Conservation (phyloP, 2,797 vertebrate genomes). For the Sebastes taczanowskii region DNA sequence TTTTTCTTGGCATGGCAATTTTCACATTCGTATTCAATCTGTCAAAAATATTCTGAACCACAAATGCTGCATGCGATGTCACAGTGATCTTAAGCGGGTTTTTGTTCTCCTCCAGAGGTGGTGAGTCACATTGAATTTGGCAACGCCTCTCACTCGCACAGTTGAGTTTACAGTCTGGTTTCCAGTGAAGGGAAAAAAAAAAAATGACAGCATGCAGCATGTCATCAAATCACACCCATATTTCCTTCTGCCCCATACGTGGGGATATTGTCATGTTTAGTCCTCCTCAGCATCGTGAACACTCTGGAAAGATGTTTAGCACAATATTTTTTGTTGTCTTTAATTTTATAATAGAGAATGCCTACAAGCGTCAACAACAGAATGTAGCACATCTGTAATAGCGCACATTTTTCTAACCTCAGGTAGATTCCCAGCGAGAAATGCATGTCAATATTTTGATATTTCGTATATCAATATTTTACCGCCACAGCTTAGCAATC, state of each 20-base stretch:
- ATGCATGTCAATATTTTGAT: constrained; percentile 64
- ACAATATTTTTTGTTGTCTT: constrained; percentile 8
- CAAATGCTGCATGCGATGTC: constrained; percentile 43
- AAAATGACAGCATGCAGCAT: constrained; percentile 41
- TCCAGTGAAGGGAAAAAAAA: constrained; percentile 32
- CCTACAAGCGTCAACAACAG: constrained; percentile 50
- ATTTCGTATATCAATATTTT: constrained; percentile 50
- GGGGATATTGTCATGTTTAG: constrained; percentile 42
- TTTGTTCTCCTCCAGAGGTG: constrained; percentile 59
- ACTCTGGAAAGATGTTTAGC: constrained; percentile 19
- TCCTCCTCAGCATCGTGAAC: constrained; percentile 21
- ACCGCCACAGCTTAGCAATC: constrained; percentile 15
- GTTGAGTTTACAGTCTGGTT: constrained; percentile 66
- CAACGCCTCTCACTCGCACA: constrained; percentile 63
- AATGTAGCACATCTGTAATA: constrained; percentile 27
- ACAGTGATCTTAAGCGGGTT: constrained; percentile 61
- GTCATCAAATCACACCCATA: constrained; percentile 58
- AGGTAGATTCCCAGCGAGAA: constrained; percentile 33
- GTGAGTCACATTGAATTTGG: constrained; percentile 73
- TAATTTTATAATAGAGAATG: constrained; percentile 20
- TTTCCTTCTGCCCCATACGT: constrained; percentile 52
- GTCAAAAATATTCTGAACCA: constrained; percentile 40
- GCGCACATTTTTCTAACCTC: constrained; percentile 28
- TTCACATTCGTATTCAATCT: constrained; percentile 43
- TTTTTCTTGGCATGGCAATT: constrained; percentile 1